Base-by-base conservation (phyloP, 1,140 invertebrate genomes). In the Daktulosphaira vitifoliae region DNA sequence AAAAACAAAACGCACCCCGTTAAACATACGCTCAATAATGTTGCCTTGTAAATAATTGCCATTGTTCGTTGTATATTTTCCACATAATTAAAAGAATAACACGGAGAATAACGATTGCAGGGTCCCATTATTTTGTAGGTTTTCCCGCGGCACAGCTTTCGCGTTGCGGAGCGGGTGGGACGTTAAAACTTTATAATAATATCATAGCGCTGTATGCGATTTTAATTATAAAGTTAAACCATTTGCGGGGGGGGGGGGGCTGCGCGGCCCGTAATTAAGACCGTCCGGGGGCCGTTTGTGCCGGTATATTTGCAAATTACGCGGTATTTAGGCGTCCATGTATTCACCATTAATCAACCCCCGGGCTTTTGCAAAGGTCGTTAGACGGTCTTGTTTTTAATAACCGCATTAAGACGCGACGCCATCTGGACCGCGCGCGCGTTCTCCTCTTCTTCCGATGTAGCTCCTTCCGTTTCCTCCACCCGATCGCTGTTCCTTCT, bases 181-280 rank as follows among this genome's bases (percentile, higher is more conserved):
- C 23, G 25, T 23, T 29, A 46, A 62, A 62, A 62, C 54, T 62
- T 62, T 62, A 33, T 33, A 33, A n/a, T n/a, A n/a, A 62, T 46
- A 59, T 46, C 20, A 46, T 59, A 59, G 42, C 54, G 54, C 42
- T 29, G 54, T 62, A 62, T 46, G 54, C 54, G 54, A 62, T 62
- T 62, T 62, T 62, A 62, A 62, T 62, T 62, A 62, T 46, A 62
- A 62, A 62, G 54, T 62, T 62, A 62, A 62, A 62, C 54, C 54
- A 29, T 62, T 62, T 29, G 54, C 42, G 54, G 54, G 54, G 54
- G 54, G 25, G 46, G n/a, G n/a, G n/a, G n/a, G n/a, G n/a, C n/a
- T n/a, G n/a, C n/a, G 46, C 54, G 54, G 54, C 54, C 54, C 54
- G 54, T 62, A 62, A 62, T 62, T 62, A 62, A 62, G 39, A 62